Evolutionary conservation across 2,113 vertebrate species (phyloP).

Genomic region (Ifrita kowaldi): DNA sequence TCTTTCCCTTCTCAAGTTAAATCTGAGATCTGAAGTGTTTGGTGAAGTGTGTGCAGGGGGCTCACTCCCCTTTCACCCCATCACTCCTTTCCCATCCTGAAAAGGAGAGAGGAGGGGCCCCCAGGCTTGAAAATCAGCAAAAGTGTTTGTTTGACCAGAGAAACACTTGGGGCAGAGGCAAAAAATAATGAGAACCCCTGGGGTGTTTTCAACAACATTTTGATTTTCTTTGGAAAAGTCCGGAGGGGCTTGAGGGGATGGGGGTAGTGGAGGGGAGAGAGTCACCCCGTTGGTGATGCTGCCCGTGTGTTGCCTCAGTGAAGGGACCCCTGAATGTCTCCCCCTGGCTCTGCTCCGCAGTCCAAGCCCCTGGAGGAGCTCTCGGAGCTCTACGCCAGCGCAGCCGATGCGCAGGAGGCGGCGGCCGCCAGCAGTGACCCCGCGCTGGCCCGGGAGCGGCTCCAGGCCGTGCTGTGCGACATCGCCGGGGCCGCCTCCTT

Average conservation of each 20-base stretch:
- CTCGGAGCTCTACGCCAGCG: conserved; percentile 72
- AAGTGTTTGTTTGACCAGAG: background rate
- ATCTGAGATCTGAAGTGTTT: background rate
- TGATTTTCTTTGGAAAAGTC: background rate
- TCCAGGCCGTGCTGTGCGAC: conserved; percentile 73
- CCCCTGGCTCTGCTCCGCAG: background rate
- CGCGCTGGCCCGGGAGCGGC: conserved; percentile 65
- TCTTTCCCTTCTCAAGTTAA: background rate
- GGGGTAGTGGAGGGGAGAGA: background rate
- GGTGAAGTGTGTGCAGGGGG: background rate
- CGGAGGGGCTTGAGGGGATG: accelerated
- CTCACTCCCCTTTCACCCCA: background rate
- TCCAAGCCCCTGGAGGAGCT: conserved; percentile 78
- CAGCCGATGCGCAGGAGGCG: conserved; percentile 75
- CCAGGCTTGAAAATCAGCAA: background rate
- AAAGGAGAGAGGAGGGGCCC: background rate
- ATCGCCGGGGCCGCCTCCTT: conserved; percentile 74
- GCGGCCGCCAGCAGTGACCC: conserved; percentile 69
- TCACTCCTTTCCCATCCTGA: background rate
- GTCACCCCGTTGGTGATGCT: background rate
- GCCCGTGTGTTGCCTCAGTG: accelerated
- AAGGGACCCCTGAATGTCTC: background rate
- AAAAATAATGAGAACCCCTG: background rate
- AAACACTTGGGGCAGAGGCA: background rate
- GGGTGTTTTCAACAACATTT: background rate